phyloP scores from a whole-genome alignment of 2,113 vertebrate species.

The Spilogale gracilis region DNA sequence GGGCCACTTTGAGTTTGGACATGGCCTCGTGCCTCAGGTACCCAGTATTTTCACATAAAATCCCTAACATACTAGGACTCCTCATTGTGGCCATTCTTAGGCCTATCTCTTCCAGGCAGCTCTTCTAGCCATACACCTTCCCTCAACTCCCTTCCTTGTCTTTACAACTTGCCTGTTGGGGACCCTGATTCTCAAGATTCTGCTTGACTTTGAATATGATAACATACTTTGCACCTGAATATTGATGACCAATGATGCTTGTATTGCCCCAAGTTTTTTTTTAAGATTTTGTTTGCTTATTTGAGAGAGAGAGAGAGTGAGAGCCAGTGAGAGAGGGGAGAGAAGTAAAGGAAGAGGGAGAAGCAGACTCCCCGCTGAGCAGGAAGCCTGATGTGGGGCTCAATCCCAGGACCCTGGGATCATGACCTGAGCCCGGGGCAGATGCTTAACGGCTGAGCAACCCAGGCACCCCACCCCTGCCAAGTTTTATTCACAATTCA shows the following conservation, averaged over 20 bases:
- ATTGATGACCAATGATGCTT: background rate
- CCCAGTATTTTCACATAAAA: background rate
- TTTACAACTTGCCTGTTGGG: background rate
- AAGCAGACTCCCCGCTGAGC: no score
- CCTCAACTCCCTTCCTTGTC: background rate
- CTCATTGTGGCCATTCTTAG: background rate
- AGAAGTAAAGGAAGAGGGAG: no score
- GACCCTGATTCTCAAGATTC: background rate
- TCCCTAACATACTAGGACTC: background rate
- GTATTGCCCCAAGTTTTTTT: background rate
- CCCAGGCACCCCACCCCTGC: background rate
- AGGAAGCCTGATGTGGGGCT: background rate
- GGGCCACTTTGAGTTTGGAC: background rate
- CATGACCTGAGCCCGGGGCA: background rate
- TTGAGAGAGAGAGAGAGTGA: no score
- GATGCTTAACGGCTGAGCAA: background rate
- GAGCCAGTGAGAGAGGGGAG: no score
- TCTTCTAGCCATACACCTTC: background rate
- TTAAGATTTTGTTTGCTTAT: background rate
- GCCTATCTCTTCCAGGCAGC: background rate
- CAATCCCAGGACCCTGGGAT: background rate
- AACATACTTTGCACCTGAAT: background rate
- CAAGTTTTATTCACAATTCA: slow-evolving; percentile 15
- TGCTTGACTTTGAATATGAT: background rate
- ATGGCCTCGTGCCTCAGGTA: background rate